Evolutionary conservation across 2,797 vertebrate species (phyloP).

Genomic region (Furcifer pardalis): DNA sequence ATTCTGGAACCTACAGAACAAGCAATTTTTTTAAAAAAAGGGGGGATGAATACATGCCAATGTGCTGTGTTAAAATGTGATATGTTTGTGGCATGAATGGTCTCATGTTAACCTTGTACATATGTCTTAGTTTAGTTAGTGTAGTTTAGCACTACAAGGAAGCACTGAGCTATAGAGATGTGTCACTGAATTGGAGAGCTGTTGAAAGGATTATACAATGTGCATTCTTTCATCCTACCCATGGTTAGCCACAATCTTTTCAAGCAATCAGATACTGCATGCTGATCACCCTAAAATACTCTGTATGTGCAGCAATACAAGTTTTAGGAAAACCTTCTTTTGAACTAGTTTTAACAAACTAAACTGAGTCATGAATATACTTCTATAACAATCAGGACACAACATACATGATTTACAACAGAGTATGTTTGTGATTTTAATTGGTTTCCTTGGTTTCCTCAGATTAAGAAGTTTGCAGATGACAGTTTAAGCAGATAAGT

Average conservation of each 20-base stretch:
- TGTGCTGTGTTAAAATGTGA: neutral
- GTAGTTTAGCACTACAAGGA: neutral
- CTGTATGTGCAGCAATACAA: neutral
- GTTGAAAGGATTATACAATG: neutral
- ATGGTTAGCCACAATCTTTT: neutral
- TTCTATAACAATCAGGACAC: no score
- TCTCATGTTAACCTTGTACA: neutral
- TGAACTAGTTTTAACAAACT: neutral
- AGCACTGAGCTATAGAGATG: neutral
- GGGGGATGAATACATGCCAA: no score
- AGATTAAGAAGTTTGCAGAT: neutral
- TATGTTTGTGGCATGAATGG: neutral
- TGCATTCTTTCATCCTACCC: neutral
- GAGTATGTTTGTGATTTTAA: neutral
- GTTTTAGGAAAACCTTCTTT: neutral
- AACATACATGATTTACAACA: neutral
- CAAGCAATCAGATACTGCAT: neutral
- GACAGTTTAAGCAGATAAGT: rapidly evolving
- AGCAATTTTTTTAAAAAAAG: no score
- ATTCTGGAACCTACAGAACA: no score
- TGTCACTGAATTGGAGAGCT: neutral
- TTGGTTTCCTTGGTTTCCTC: neutral
- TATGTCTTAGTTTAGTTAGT: neutral
- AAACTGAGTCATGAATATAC: neutral
- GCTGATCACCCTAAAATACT: neutral